Evolutionary conservation across 2,113 vertebrate species (phyloP).

Genomic region (Osmerus mordax): DNA sequence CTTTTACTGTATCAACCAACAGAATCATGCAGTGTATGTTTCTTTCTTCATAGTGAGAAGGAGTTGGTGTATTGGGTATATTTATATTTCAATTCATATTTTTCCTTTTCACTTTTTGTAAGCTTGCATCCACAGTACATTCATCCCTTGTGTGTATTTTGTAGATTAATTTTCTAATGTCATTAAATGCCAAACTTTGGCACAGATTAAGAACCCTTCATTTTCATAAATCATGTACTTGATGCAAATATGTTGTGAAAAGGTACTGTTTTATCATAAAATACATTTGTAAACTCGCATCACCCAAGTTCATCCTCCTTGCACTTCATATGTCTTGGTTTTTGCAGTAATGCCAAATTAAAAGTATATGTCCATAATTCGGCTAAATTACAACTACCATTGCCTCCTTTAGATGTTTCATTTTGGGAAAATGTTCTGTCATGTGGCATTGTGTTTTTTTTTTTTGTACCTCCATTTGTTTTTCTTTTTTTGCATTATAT

Average conservation of each 20-base stretch:
- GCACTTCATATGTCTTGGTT: constrained; percentile 50
- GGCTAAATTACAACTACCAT: constrained; percentile 41
- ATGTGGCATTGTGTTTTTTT: constrained; percentile 10
- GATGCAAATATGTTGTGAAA: constrained; percentile 44
- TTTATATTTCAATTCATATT: constrained; percentile 52
- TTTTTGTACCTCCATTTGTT: constrained; percentile 51
- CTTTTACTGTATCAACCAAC: constrained; percentile 60
- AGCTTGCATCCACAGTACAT: constrained; percentile 31
- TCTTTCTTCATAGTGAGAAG: constrained; percentile 44
- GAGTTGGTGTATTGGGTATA: constrained; percentile 62
- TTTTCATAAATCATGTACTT: constrained; percentile 36
- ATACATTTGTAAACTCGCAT: constrained; percentile 47
- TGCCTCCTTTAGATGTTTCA: constrained; percentile 43
- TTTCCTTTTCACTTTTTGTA: constrained; percentile 52
- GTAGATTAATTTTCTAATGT: constrained; percentile 41
- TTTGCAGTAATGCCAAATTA: constrained; percentile 33
- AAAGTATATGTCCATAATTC: constrained; percentile 35
- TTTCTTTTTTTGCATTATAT: constrained; percentile 63
- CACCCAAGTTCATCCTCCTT: constrained; percentile 43
- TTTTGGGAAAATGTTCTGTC: neutral
- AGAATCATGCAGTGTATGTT: constrained; percentile 64
- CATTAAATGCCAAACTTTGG: neutral
- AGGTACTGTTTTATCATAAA: constrained; percentile 59
- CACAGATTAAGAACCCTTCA: constrained; percentile 40
- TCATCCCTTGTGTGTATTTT: constrained; percentile 15